These are phyloP conservation scores for Lycophotia porphyrea DNA, from an alignment of 2,888 invertebrate genomes.

Conservation along the genomic window DNA sequence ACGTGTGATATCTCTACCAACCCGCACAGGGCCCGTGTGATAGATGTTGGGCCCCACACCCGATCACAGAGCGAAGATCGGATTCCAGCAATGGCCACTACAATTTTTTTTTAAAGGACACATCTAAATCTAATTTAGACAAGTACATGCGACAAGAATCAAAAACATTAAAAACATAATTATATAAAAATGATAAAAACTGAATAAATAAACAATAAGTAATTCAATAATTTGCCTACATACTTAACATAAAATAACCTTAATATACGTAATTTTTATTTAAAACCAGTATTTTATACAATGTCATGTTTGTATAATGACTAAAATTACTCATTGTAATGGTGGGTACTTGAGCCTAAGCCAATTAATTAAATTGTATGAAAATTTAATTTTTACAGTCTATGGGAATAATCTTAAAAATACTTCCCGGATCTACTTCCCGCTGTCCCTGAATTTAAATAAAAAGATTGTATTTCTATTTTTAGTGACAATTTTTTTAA, in stretches of 20 bases:
- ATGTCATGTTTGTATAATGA: constrained; percentile 27
- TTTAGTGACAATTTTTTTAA: neutral
- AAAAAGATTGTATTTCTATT: neutral
- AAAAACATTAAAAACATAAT: neutral
- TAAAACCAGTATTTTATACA: constrained; percentile 9
- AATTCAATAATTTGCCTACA: neutral
- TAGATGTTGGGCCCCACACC: neutral
- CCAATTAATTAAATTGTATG: constrained; percentile 9
- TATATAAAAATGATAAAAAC: neutral
- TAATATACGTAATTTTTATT: constrained; percentile 3
- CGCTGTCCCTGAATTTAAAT: constrained; percentile 8
- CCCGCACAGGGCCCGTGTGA: neutral
- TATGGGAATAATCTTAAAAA: neutral
- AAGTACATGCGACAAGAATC: neutral
- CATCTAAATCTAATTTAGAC: neutral
- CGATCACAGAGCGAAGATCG: neutral
- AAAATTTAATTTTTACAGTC: neutral
- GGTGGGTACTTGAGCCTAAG: constrained; percentile 8
- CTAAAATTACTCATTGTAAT: constrained; percentile 30
- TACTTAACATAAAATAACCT: neutral
- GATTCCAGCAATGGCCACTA: neutral
- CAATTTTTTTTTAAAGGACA: neutral
- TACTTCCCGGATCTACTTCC: constrained; percentile 7
- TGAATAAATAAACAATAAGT: neutral
- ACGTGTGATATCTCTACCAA: neutral